Evolutionary conservation across 2,888 invertebrate species (phyloP).

Genomic region (Ceratothoa steindachneri): DNA sequence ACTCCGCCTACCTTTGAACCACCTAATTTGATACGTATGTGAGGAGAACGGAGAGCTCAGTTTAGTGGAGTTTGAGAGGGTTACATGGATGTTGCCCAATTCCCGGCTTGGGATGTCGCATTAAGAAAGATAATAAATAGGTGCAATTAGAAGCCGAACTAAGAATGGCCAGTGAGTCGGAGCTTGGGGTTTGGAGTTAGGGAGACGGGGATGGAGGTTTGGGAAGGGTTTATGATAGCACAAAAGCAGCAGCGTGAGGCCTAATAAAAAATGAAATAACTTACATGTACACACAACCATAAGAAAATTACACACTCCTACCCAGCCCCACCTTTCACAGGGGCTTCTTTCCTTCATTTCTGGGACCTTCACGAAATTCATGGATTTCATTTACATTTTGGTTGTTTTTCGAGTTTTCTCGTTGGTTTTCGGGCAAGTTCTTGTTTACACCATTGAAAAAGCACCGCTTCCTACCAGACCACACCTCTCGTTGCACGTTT

Average conservation of each 20-base stretch:
- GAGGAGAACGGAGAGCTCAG: not conserved
- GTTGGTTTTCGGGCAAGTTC: too few species aligned
- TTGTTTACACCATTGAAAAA: too few species aligned
- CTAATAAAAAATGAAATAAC: not conserved
- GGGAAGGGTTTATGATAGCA: not conserved
- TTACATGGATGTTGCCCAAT: slow-evolving; percentile 1
- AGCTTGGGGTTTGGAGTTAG: too few species aligned
- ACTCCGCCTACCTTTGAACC: not conserved
- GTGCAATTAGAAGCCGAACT: slow-evolving; percentile 6
- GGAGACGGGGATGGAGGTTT: not conserved
- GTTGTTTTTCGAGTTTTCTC: too few species aligned
- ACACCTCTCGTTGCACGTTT: too few species aligned
- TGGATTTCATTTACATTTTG: too few species aligned
- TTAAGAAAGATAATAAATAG: slow-evolving; percentile 13
- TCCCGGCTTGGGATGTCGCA: slow-evolving; percentile 13
- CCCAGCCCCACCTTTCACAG: too few species aligned
- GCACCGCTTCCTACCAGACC: too few species aligned
- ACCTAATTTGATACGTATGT: not conserved
- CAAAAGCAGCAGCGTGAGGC: not conserved
- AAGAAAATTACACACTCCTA: too few species aligned
- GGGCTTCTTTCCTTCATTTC: too few species aligned
- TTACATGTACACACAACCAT: not conserved
- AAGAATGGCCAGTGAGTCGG: slow-evolving; percentile 10
- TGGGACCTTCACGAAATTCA: too few species aligned
- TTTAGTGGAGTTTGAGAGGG: not conserved